Evolutionary conservation across 2,888 invertebrate species (phyloP).

Genomic region (Molanna angustata): DNA sequence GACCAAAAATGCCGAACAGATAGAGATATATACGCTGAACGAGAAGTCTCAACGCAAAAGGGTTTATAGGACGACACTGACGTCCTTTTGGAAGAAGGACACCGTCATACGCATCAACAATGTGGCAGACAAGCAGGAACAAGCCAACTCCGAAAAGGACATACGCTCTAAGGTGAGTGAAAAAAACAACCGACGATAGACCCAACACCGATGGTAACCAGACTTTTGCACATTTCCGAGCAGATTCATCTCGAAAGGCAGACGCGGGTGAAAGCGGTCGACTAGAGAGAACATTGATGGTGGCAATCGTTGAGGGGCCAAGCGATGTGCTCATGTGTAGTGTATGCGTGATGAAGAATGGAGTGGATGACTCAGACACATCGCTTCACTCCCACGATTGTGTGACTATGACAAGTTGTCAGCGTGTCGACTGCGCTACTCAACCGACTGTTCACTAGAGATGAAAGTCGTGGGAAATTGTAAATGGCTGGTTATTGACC

Average conservation of each 20-base stretch:
- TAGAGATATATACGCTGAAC: constrained; percentile 65
- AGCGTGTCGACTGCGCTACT: no score
- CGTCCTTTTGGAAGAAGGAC: constrained; percentile 67
- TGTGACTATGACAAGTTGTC: no score
- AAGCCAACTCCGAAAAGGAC: constrained; percentile 64
- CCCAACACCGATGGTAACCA: neutral
- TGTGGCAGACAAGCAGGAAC: constrained; percentile 67
- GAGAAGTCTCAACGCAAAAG: constrained; percentile 60
- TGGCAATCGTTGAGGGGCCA: no score
- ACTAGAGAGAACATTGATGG: neutral
- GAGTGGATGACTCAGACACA: no score
- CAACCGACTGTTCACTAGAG: no score
- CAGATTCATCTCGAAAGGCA: constrained; percentile 1
- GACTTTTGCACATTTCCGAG: neutral
- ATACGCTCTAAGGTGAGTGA: constrained; percentile 63
- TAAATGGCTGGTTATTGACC: constrained; percentile 3
- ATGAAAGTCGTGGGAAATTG: neutral
- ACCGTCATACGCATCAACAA: constrained; percentile 70
- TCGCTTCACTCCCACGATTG: no score
- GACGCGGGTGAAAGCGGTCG: constrained; percentile 2
- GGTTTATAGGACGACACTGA: constrained; percentile 59
- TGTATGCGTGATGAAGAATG: no score
- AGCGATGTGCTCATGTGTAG: no score
- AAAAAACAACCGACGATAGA: constrained; percentile 5
- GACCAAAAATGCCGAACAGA: constrained; percentile 69